Evolutionary conservation across 2,113 vertebrate species (phyloP), one percentile per base, ranked within the genome.

Genomic region (Recurvirostra avosetta): DNA sequence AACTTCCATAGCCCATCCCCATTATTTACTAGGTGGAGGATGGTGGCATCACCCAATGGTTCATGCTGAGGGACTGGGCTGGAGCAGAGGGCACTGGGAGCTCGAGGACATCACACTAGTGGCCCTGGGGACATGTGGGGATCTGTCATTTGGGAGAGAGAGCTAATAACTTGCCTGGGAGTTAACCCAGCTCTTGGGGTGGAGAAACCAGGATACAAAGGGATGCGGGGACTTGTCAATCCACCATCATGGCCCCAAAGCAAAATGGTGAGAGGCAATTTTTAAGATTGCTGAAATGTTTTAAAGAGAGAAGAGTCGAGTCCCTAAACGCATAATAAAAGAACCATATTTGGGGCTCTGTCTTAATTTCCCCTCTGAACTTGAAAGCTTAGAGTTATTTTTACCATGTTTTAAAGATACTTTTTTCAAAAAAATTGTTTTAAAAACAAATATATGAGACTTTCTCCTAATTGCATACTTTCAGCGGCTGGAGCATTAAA

Each of bases 51-150:
- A 65, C 21, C 38, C 88, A 36, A 6, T 0, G 1, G 41, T 40
- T 40, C 1, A 1, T 2, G 4, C 68, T 47, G 70, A 49, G 50
- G 73, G 65, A 3, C 30, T 38, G 59, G n/a, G 4, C 8, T n/a
- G 43, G 40, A 84, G 53, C 53, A 92, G 47, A 63, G 50, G 49
- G 26, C 43, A 11, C 53, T 56, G 53, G 45, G 50, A 73, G n/a
- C 59, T 50, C 3, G 1, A 22, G 72, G 41, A n/a, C 29, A 32
- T 23, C 76, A 27, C 47, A n/a, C 19, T n/a, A 34, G 43, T 21
- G 27, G 7, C 22, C 41, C 32, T 43, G 56, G 30, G 38, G 49
- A 56, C 17, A 2, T 0, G 0, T 27, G 10, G 10, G 15, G 78
- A 93, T 34, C 18, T 92, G 49, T 25, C 3, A 0, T 36, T 50